A percentile compares a stretch with the other conserved stretches of the same genome.
Conservation (phyloP, 2,113 vertebrate species). For the Entosphenus tridentatus region DNA sequence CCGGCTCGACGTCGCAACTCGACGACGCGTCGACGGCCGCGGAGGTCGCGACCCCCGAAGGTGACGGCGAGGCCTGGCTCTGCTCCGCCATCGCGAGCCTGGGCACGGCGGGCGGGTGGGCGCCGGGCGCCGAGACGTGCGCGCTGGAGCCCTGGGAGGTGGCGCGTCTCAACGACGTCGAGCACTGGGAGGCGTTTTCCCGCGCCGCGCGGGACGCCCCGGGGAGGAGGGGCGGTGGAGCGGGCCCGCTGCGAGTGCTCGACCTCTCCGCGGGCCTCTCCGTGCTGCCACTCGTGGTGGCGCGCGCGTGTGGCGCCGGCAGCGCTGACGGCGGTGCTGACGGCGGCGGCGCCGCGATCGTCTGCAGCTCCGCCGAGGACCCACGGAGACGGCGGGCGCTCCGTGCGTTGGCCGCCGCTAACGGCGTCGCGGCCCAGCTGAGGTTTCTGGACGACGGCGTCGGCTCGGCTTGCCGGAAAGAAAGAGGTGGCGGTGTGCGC, state of each 20-base stretch:
- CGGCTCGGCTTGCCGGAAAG: too few species aligned
- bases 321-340: constrained; percentile 32
- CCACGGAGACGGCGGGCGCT: constrained; percentile 48
- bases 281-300: constrained; percentile 40
- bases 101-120: constrained; percentile 31
- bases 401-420: constrained; percentile 34
- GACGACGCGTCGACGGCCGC: constrained; percentile 17
- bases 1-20: constrained; percentile 20
- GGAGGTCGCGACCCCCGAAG: constrained; percentile 8
- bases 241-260: constrained; percentile 44
- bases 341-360: constrained; percentile 40
- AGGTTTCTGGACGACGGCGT: constrained; percentile 40
- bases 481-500: too few species aligned
- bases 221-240: not conserved
- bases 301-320: not conserved
- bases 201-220: constrained; percentile 22
- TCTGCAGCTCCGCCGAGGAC: constrained; percentile 78
- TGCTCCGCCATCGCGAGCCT: constrained; percentile 62
- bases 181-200: constrained; percentile 48
- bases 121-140: constrained; percentile 20
- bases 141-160: constrained; percentile 61
- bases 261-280: constrained; percentile 95
- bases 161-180: constrained; percentile 50
- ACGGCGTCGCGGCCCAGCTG: constrained; percentile 60
- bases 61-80: constrained; percentile 46